phyloP scores from a whole-genome alignment of 2,113 vertebrate species.

The Lanius ludovicianus region DNA sequence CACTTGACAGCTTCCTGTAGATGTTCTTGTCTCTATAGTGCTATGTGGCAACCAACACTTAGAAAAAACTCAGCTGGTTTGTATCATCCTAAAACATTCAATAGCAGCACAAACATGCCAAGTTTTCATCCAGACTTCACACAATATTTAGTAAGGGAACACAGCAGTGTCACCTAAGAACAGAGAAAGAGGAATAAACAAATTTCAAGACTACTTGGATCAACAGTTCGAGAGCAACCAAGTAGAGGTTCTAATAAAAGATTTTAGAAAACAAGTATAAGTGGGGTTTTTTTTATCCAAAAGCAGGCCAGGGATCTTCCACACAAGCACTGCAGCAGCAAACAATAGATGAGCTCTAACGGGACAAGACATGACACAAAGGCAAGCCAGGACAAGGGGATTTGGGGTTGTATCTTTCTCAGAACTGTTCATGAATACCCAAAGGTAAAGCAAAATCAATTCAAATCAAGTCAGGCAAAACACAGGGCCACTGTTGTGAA shows the following conservation, averaged over 20 bases:
- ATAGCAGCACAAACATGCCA: neutral
- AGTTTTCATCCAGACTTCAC: neutral
- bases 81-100: neutral
- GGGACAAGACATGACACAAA: neutral
- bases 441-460: neutral
- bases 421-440: neutral
- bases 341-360: neutral
- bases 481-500: neutral
- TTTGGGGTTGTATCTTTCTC: neutral
- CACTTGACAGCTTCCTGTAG: neutral
- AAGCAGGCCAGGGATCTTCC: neutral
- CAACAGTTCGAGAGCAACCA: neutral
- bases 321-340: neutral
- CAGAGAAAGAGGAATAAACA: neutral
- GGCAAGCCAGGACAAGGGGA: neutral
- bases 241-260: neutral
- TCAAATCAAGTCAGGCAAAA: neutral
- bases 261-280: neutral
- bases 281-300: neutral
- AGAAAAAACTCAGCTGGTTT: neutral
- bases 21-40: neutral
- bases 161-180: neutral
- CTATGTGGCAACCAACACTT: neutral
- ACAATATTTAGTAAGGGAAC: neutral
- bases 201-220: neutral